Evolutionary conservation across 1,140 invertebrate species (phyloP).

Genomic region (Drosophila novamexicana): DNA sequence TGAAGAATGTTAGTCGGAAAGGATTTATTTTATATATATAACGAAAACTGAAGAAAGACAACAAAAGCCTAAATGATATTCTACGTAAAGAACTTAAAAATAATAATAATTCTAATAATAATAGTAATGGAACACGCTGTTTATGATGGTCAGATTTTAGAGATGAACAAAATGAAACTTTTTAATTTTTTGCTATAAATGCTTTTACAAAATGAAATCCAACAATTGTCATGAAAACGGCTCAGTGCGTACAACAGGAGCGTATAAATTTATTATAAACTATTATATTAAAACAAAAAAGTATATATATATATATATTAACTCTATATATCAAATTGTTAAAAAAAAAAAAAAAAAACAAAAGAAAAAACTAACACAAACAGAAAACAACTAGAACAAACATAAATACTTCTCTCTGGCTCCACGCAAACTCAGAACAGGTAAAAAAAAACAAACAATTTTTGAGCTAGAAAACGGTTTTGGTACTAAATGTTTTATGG

Average conservation of each 20-base stretch:
- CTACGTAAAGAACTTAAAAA: conserved; percentile 42
- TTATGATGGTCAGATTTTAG: conserved; percentile 62
- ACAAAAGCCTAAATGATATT: conserved; percentile 29
- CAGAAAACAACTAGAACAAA: conserved; percentile 33
- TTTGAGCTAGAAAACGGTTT: conserved; percentile 18
- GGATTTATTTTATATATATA: conserved; percentile 79
- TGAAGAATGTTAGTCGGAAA: conserved; percentile 43
- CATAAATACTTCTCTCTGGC: conserved; percentile 63
- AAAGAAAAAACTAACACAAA: conserved; percentile 38
- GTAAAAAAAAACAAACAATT: conserved; percentile 19
- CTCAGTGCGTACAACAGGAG: conserved; percentile 53
- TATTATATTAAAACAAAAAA: conserved; percentile 52
- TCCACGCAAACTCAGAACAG: conserved; percentile 66
- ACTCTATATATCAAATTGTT: conserved; percentile 80
- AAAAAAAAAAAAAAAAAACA: conserved; percentile 44
- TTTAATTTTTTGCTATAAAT: conserved; percentile 83
- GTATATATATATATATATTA: conserved; percentile 53
- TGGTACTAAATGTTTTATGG: conserved; percentile 54
- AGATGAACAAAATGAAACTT: conserved; percentile 51
- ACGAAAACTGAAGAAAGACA: conserved; percentile 29
- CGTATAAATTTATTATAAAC: conserved; percentile 76
- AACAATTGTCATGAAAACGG: conserved; percentile 51
- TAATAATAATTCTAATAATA: conserved; percentile 41
- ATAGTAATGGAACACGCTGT: conserved; percentile 49
- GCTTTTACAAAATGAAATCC: conserved; percentile 73